Base-by-base conservation (phyloP, 2,113 vertebrate species). In the Poecilia latipinna region DNA sequence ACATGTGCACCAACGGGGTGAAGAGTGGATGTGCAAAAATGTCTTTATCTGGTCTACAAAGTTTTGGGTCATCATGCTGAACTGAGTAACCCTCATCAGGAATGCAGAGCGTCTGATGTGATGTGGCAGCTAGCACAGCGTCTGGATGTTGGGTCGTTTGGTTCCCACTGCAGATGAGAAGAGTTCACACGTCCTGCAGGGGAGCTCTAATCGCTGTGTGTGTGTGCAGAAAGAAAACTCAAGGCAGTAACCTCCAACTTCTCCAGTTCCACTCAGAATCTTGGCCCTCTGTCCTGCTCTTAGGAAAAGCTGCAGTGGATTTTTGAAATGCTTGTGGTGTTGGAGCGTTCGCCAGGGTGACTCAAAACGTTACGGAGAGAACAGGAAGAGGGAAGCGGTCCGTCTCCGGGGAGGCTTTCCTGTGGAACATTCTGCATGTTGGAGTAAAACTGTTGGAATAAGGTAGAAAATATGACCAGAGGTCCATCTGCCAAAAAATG, bases 141-240 rank as follows among this genome's bases (percentile, higher is more conserved):
- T n/a, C 32, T 31, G 61, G 22, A 70, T 8, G 33, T 57, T 74
- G 68, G 15, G 66, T 13, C 15, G 32, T 32, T 60, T 44, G 0
- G 39, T 63, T 63, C 65, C 66, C 69, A 33, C n/a, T 70, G 44
- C 19, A 19, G 33, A 32, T 74, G 81, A 65, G 62, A 71, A 70
- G 69, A 63, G 67, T 64, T 44, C 39, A 78, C 33, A 77, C 82
- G 87, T 89, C 88, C 90, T 91, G 82, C 60, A 61, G 24, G 1
- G 8, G 64, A 35, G 39, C 35, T 72, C 77, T 72, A 61, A 80
- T 74, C 54, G 67, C 44, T 48, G 72, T 44, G 61, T 74, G 65
- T 42, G 73, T 82, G 77, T 31, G 13, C 15, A 15, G 28, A 78
- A 73, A 61, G 62, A 82, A 83, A 87, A 88, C 61, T 19, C 15